These are phyloP conservation scores for Heterochromis multidens DNA, from an alignment of 2,113 vertebrate species.

Conservation along the genomic window DNA sequence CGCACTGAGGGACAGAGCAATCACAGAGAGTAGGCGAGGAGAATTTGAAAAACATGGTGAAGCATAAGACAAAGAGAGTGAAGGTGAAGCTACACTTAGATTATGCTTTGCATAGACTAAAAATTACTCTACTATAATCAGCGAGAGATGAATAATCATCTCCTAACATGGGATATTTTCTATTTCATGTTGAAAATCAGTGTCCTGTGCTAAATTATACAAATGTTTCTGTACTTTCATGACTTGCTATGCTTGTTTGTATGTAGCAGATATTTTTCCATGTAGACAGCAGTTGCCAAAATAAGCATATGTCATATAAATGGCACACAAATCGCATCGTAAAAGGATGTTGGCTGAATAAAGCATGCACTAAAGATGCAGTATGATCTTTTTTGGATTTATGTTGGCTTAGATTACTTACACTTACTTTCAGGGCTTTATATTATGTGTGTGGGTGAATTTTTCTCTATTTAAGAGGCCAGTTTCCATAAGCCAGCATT, in stretches of 20 bases:
- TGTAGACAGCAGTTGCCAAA: too few species aligned
- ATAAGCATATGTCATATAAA: background rate
- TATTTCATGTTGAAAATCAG: background rate
- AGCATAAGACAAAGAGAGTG: background rate
- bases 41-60: slow-evolving; percentile 5
- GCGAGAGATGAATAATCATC: background rate
- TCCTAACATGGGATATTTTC: too few species aligned
- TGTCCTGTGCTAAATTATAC: background rate
- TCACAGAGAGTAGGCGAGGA: slow-evolving; percentile 7
- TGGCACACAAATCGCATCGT: background rate
- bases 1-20: slow-evolving; percentile 10
- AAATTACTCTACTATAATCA: background rate
- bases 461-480: background rate
- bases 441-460: background rate
- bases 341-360: background rate
- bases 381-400: background rate
- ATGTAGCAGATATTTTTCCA: background rate
- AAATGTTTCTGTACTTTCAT: background rate
- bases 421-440: background rate
- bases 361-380: background rate
- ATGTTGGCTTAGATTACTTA: background rate
- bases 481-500: slow-evolving; percentile 9
- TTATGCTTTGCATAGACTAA: background rate
- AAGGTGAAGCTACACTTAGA: slow-evolving; percentile 8
- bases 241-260: background rate